Conservation (phyloP, 2,797 vertebrate genomes). For the Enteromius fasciolatus region DNA sequence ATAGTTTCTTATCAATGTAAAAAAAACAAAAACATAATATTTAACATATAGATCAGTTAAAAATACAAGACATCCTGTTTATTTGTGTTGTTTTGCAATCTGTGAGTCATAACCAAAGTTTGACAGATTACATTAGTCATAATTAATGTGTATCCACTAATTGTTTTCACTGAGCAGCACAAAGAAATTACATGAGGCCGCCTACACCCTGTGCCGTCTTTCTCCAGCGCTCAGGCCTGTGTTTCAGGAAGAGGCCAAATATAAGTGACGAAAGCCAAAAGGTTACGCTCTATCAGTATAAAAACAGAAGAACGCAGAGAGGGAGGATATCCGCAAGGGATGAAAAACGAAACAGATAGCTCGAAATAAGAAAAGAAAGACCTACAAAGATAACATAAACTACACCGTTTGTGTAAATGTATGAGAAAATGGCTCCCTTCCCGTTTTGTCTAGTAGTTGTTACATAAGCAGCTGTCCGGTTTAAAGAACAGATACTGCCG, state of each 20-base stretch:
- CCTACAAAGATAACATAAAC: slow-evolving; percentile 32
- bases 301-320: slow-evolving; percentile 50
- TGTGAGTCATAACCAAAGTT: slow-evolving; percentile 33
- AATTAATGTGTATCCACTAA: slow-evolving; percentile 64
- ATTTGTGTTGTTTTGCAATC: slow-evolving; percentile 26
- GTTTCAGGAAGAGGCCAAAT: slow-evolving; percentile 62
- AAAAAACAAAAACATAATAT: too few species aligned
- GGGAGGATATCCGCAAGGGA: slow-evolving; percentile 44
- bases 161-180: slow-evolving; percentile 65
- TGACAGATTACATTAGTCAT: slow-evolving; percentile 53
- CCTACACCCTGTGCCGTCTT: slow-evolving; percentile 51
- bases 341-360: slow-evolving; percentile 48
- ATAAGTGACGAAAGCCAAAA: slow-evolving; percentile 54
- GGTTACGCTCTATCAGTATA: slow-evolving; percentile 55
- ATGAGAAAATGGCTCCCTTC: slow-evolving; percentile 43
- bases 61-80: background rate
- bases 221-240: slow-evolving; percentile 40
- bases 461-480: slow-evolving; percentile 26
- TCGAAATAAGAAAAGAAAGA: slow-evolving; percentile 30
- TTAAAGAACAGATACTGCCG: slow-evolving; percentile 13
- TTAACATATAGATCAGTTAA: background rate
- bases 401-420: slow-evolving; percentile 18
- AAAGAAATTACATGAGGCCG: slow-evolving; percentile 65
- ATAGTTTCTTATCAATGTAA: background rate
- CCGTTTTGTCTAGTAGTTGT: slow-evolving; percentile 18